phyloP scores from a whole-genome alignment of 2,113 vertebrate genomes.

The Carlito syrichta region DNA sequence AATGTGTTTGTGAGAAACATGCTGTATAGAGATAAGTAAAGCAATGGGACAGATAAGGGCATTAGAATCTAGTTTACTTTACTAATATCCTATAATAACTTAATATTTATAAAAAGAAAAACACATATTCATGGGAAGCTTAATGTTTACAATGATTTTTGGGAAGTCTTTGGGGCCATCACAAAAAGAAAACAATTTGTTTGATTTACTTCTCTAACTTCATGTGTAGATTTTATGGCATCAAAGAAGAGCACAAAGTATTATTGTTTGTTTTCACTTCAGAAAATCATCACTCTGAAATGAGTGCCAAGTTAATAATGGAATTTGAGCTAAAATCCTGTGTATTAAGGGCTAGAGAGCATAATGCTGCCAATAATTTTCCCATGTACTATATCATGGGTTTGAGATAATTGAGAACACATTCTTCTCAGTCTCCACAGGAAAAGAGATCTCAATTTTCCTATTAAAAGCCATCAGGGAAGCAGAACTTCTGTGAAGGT shows the following conservation, averaged over 20 bases:
- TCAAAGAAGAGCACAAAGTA: neutral
- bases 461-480: too few relatives aligned
- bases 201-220: neutral
- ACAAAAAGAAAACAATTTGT: neutral
- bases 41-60: neutral
- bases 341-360: neutral
- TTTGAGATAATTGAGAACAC: neutral
- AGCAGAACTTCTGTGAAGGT: neutral
- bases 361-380: neutral
- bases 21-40: neutral
- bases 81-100: neutral
- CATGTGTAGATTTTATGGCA: neutral
- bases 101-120: neutral
- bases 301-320: neutral
- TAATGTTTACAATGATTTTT: neutral
- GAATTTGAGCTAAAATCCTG: neutral
- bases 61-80: neutral
- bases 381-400: neutral
- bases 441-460: neutral
- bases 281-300: neutral
- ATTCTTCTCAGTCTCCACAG: neutral
- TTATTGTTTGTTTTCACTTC: too few relatives aligned
- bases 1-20: neutral
- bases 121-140: neutral
- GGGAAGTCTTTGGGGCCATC: neutral